Evolutionary conservation across 2,113 vertebrate species (phyloP), one percentile per base, ranked within the genome.

Genomic region (Theropithecus gelada): DNA sequence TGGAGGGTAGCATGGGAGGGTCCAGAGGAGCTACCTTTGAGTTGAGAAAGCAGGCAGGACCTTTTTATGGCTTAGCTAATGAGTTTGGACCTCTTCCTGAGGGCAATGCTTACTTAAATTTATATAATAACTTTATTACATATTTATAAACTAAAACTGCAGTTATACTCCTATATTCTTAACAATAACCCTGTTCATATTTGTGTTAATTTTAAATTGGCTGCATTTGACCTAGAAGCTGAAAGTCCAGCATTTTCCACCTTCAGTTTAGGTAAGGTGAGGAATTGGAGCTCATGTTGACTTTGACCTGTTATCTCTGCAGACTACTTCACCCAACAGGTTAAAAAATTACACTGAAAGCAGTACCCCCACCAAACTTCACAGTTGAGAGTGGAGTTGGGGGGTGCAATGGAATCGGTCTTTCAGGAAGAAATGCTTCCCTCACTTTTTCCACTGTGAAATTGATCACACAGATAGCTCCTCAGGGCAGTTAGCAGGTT

Each of bases 141-240:
- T 90, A 68, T 90, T 97, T 80, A 87, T 48, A 92, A 87, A 93
- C 57, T 82, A 38, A 94, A 92, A 89, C 50, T 43, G 43, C 45
- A 87, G 45, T 82, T 68, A n/a, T 18, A 59, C 2, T 57, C 6
- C 32, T 40, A 45, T 72, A 11, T 52, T 57, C 38, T 23, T 78
- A 91, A 32, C 43, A 91, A 43, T 78, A 66, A 50, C 38, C 25
- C 5, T 66, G 48, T 93, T 91, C 72, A 55, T 78, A 64, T 35
- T 4, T 79, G 23, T 94, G 38, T 76, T 91, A 75, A n/a, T 66
- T 93, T 95, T 93, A 48, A 80, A 59, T 55, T 30, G 35, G 27
- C 82, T 90, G 6, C 27, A 16, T 95, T 76, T 75, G 76, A 80
- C 45, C 70, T 84, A 76, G 50, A 72, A 57, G 17, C 16, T 12